Evolutionary conservation across 2,797 vertebrate genomes (phyloP).

Genomic region (Catostomus latipinnis): DNA sequence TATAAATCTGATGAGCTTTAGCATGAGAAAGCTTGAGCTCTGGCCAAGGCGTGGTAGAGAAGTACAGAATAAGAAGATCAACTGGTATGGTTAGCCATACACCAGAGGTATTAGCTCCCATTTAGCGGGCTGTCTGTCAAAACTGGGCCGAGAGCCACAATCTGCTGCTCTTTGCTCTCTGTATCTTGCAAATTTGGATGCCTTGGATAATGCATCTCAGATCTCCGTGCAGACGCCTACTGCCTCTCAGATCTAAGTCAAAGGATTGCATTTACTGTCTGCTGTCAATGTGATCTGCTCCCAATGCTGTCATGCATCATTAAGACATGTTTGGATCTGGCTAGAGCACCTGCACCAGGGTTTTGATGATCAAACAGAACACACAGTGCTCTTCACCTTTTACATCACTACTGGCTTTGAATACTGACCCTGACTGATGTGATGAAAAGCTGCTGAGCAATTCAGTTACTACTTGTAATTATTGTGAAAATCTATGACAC

Average conservation of each 20-base stretch:
- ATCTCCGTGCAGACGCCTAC: slow-evolving; percentile 9
- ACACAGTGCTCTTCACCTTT: slow-evolving; percentile 12
- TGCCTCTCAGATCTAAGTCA: slow-evolving; percentile 29
- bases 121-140: slow-evolving; percentile 38
- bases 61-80: slow-evolving; percentile 29
- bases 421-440: slow-evolving; percentile 32
- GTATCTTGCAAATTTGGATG: neutral
- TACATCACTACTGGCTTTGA: slow-evolving; percentile 18
- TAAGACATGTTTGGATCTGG: slow-evolving; percentile 28
- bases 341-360: neutral
- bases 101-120: slow-evolving; percentile 42
- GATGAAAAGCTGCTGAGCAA: slow-evolving; percentile 15
- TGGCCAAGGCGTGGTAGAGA: neutral
- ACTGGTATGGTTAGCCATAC: slow-evolving; percentile 18
- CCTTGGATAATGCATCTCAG: slow-evolving; percentile 8
- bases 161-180: slow-evolving; percentile 1
- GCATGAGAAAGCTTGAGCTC: slow-evolving; percentile 21
- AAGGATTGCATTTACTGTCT: slow-evolving; percentile 27
- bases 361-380: slow-evolving; percentile 44
- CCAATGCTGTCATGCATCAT: slow-evolving; percentile 41
- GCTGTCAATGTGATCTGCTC: slow-evolving; percentile 40
- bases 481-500: neutral
- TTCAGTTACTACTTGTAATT: slow-evolving; percentile 5
- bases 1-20: slow-evolving; percentile 33
- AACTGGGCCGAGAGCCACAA: slow-evolving; percentile 16